Base-by-base conservation (phyloP, 2,113 vertebrate species). In the Phrynosoma platyrhinos region DNA sequence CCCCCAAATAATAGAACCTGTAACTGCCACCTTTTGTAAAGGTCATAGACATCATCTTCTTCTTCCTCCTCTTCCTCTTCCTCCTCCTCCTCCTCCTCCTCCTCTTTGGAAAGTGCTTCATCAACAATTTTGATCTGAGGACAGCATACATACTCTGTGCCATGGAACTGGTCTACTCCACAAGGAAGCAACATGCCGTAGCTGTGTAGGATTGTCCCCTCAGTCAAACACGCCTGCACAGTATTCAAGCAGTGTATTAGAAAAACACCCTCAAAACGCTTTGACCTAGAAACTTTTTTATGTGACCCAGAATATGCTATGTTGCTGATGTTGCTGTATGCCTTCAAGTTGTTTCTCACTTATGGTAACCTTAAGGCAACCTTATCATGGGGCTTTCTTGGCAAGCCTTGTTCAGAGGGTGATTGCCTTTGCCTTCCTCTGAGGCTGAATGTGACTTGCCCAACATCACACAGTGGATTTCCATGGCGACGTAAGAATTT, bases 111-210 rank as follows among this genome's bases (percentile, higher is more conserved):
- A 64, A 96, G 87, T 8, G 96, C 87, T n/a, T 91, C 96, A 62
- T 97, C 97, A 32, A 95, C 95, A 0, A 93, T 80, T 86, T 96
- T 98, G 0, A 97, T 95, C 82, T 97, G 94, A 30, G 98, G 98
- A 93, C 99, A 99, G 94, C 99, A 99, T 0, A 99, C 98, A 0
- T 99, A 99, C 55, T 99, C 98, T 0, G 98, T 98, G 84, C 99
- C 98, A 0, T 97, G 97, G 97, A 99, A 99, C 96, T 97, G 97
- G 95, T 99, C 98, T 0, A 98, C 97, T 14, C 98, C 98, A 0
- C 98, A 99, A 83, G 99, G 98, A 83, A 99, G 96, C 93, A 99
- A 96, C 98, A 99, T 99, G 82, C 98, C 98, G 0, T 99, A 99
- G 94, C 97, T 98, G 94, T 99, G 98, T 79, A 99, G 96, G 89